phyloP scores from a whole-genome alignment of 2,113 vertebrate genomes.

The Connochaetes taurinus region DNA sequence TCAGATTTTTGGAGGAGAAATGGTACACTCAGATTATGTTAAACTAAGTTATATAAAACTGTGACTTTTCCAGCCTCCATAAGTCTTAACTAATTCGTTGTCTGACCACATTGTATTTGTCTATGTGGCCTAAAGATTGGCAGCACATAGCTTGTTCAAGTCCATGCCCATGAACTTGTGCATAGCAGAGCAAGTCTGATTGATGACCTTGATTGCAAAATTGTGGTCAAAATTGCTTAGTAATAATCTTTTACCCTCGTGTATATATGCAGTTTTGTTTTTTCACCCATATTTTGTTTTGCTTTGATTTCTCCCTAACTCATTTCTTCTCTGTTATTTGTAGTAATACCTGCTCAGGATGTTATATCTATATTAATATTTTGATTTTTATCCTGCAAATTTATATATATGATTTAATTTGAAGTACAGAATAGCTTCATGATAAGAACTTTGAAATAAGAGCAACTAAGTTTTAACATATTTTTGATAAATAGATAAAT shows the following conservation, averaged over 20 bases:
- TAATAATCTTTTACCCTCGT: neutral
- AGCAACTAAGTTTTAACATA: neutral
- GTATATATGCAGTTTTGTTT: neutral
- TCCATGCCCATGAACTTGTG: neutral
- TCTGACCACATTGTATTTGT: neutral
- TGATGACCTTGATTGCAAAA: neutral
- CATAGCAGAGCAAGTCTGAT: neutral
- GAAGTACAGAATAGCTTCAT: neutral
- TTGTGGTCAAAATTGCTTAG: neutral
- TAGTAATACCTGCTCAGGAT: neutral
- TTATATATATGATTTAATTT: neutral
- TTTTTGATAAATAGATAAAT: neutral
- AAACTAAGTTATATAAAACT: neutral
- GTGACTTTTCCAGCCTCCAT: neutral
- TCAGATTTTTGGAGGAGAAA: neutral
- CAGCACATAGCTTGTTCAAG: neutral
- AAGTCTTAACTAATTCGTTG: neutral
- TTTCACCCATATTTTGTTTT: neutral
- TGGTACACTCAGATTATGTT: neutral
- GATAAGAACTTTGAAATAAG: neutral
- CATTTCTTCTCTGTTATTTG: neutral
- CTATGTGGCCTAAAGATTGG: neutral
- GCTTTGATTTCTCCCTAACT: neutral
- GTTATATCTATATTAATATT: neutral
- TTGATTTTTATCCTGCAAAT: neutral